Percentiles rank a stretch among this genome's conserved stretches.
These are phyloP conservation scores for Agrochola litura DNA, from an alignment of 2,888 invertebrate genomes.

Conservation along the genomic window DNA sequence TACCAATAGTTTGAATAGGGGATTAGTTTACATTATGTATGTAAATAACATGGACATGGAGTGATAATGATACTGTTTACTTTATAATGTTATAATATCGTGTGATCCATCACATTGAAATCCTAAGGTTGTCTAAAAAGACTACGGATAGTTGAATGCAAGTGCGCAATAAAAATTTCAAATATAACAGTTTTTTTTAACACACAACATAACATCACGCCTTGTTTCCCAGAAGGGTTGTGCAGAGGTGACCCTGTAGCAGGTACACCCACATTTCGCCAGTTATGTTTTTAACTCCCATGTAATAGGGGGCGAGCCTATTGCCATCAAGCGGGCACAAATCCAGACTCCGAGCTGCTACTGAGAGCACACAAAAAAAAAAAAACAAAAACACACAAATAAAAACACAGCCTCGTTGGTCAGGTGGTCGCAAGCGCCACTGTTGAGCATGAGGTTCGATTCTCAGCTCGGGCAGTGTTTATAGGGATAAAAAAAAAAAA, in stretches of 20 bases:
- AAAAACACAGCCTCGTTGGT: neutral
- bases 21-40: slow-evolving; percentile 23
- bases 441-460: neutral
- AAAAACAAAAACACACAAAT: neutral
- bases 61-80: slow-evolving; percentile 46
- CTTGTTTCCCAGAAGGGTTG: too few species aligned
- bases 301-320: too few species aligned
- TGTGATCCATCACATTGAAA: slow-evolving; percentile 44
- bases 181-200: too few species aligned
- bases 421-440: neutral
- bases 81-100: slow-evolving; percentile 29
- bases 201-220: too few species aligned
- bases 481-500: too few species aligned
- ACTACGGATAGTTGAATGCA: neutral
- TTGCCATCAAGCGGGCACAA: too few species aligned
- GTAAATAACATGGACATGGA: slow-evolving; percentile 23
- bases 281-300: too few species aligned
- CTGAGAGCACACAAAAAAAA: too few species aligned
- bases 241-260: too few species aligned
- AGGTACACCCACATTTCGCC: too few species aligned
- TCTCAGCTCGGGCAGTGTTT: neutral
- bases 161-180: neutral
- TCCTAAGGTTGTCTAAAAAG: slow-evolving; percentile 44
- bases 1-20: slow-evolving; percentile 9
- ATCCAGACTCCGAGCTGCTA: too few species aligned